Base-by-base conservation (phyloP, 1,140 invertebrate species). In the Calephelis nemesis region DNA sequence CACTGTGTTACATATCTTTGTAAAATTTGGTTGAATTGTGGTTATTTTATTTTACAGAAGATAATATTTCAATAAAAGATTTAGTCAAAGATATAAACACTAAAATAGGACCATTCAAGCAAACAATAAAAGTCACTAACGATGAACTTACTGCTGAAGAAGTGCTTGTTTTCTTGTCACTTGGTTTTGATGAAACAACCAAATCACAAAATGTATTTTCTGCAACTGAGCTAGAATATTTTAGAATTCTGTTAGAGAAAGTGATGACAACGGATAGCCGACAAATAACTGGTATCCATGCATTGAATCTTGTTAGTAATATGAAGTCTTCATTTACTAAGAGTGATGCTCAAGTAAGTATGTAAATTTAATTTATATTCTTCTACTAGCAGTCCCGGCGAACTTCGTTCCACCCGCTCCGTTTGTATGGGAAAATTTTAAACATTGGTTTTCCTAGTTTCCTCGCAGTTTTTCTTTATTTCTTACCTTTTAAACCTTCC, bases 141-240 rank as follows among this genome's bases (percentile, higher is more conserved):
- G 82, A 91, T 77, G 88, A 92, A 71, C 50, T 81, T 0, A 87
- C 82, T 0, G 70, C 80, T 65, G 84, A 88, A 67, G 71, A 82
- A 67, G 76, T 86, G 12, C 30, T 90, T 5, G 76, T 92, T 30
- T 90, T 92, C 52, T 52, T 91, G 5, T 88, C 82, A 45, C 72
- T 85, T 5, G 85, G 80, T 5, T 79, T 75, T 76, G 90, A 91
- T 71, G 81, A 79, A 66, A 81, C 83, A 6, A 81, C 86, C 1
- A 87, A 87, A 73, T 74, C 85, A n/a, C 88, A 91, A 68, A 86
- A 79, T 70, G 30, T 85, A 4, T 87, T 88, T 65, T 74, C 76
- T 6, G 63, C 79, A 6, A 73, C 69, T 10, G 86, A 90, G 63
- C 62, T 91, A 7, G 84, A 87, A 50, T 90, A 82, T 69, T 92